These are phyloP conservation scores for Epinephelus lanceolatus DNA, from an alignment of 2,113 vertebrate species.

Conservation along the genomic window DNA sequence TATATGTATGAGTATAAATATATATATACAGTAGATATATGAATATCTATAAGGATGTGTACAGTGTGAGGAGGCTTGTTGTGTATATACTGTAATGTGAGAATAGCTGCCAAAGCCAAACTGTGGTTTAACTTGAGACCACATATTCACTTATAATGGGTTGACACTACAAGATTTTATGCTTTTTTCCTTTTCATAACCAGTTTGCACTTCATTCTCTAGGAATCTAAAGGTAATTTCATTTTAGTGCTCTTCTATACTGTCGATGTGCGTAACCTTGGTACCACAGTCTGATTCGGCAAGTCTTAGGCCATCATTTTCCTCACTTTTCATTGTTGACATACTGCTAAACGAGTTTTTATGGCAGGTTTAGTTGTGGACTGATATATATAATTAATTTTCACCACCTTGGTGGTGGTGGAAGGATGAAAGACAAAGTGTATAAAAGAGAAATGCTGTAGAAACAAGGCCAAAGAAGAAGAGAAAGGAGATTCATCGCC, in stretches of 20 bases:
- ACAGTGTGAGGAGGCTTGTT: conserved; percentile 72
- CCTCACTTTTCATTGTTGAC: not conserved
- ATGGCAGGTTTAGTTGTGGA: not conserved
- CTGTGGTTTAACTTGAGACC: conserved; percentile 61
- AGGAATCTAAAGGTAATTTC: not conserved
- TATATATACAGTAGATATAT: conserved; percentile 68
- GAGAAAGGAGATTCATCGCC: not conserved
- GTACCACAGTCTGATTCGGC: not conserved
- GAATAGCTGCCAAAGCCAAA: conserved; percentile 81
- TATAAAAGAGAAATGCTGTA: not conserved
- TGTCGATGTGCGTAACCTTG: not conserved
- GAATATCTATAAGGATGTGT: conserved; percentile 74
- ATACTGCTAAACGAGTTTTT: not conserved
- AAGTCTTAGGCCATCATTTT: not conserved
- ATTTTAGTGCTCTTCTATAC: not conserved
- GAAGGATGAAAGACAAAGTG: not conserved
- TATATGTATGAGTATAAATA: conserved; percentile 52
- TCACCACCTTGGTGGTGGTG: too few relatives aligned
- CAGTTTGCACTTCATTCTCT: conserved; percentile 21
- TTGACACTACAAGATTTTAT: conserved; percentile 63
- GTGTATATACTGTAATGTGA: conserved; percentile 72
- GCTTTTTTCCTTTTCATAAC: conserved; percentile 15
- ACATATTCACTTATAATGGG: conserved; percentile 39
- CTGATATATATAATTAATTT: too few relatives aligned
- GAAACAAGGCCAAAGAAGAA: conserved; percentile 24